A percentile compares a stretch with the other conserved stretches of the same genome.
Evolutionary conservation across 2,113 vertebrate genomes (phyloP).

Genomic region (Morphnarchus princeps): DNA sequence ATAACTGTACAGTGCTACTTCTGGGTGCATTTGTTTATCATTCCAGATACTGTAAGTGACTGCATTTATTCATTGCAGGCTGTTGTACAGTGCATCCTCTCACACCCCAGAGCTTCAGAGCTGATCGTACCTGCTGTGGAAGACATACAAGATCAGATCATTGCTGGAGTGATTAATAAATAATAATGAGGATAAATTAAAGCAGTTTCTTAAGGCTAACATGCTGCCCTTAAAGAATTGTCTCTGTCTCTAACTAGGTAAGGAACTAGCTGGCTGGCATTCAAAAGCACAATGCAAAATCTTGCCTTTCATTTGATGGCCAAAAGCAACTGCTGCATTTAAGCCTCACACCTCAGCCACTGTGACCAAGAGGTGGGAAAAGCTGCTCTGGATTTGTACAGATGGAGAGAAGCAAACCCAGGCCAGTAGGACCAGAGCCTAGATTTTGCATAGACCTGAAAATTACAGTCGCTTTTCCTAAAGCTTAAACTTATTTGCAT

Average conservation of each 20-base stretch:
- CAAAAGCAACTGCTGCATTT: neutral
- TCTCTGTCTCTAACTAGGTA: neutral
- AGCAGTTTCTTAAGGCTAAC: neutral
- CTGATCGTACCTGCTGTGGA: neutral
- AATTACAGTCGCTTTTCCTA: neutral
- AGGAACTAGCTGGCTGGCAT: neutral
- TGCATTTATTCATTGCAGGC: neutral
- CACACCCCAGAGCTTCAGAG: neutral
- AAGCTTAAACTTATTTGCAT: neutral
- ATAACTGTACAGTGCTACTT: neutral
- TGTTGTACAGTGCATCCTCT: neutral
- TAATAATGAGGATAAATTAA: neutral
- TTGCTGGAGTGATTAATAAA: neutral
- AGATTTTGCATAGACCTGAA: neutral
- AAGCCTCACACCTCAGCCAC: neutral
- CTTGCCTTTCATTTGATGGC: neutral
- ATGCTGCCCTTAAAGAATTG: neutral
- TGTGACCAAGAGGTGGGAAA: neutral
- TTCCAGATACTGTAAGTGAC: neutral
- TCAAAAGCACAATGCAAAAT: neutral
- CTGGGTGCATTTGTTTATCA: neutral
- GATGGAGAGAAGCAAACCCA: neutral
- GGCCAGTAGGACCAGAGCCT: neutral
- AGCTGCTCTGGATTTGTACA: neutral
- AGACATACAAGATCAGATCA: neutral